A percentile compares a stretch with the other conserved stretches of the same genome.
Conservation (phyloP, 2,797 vertebrate species). For the Lophotriccus pileatus region DNA sequence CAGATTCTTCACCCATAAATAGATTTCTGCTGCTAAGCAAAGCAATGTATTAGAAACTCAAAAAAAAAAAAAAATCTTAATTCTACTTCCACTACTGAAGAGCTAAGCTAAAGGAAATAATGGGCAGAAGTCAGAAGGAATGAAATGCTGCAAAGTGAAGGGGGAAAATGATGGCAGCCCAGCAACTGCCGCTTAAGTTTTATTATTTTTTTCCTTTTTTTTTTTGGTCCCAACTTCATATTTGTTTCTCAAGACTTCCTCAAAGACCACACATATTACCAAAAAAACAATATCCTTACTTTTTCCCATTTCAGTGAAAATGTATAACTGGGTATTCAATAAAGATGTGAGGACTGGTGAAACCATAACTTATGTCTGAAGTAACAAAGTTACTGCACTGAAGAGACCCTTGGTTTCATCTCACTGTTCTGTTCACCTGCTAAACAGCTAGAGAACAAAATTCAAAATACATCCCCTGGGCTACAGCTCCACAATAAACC, state of each 20-base stretch:
- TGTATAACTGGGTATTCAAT: not conserved
- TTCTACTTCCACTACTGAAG: not conserved
- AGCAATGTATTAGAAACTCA: not conserved
- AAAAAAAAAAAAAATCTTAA: not conserved
- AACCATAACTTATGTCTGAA: not conserved
- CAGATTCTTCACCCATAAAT: not conserved
- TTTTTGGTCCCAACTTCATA: not conserved
- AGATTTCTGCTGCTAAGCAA: constrained; percentile 4
- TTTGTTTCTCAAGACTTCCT: not conserved
- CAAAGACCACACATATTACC: not conserved
- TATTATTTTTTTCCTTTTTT: not conserved
- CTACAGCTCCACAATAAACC: not conserved
- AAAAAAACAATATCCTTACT: not conserved
- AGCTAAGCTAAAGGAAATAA: not conserved
- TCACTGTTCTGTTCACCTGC: not conserved
- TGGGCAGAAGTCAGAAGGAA: not conserved
- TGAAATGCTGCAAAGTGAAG: not conserved
- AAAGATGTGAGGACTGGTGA: not conserved
- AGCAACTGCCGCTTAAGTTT: not conserved
- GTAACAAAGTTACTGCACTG: not conserved
- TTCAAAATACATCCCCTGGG: not conserved
- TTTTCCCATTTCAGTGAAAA: not conserved
- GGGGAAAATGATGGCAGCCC: not conserved
- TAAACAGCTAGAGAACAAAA: not conserved
- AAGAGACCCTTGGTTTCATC: not conserved